Conservation (phyloP, 2,797 vertebrate genomes). For the Anguilla megastoma region DNA sequence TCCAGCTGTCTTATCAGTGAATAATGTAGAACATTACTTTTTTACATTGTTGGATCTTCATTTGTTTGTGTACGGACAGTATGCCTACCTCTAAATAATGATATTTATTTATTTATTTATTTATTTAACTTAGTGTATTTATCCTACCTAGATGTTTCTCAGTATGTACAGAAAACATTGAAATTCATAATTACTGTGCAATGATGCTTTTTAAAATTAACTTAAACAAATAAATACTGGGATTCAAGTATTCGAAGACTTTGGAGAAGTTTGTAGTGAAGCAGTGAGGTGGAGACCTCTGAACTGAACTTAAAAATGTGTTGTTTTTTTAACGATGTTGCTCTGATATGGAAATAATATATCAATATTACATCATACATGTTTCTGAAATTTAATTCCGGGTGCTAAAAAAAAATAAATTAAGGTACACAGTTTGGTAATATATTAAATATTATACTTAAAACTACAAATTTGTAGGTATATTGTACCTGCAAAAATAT, state of each 20-base stretch:
- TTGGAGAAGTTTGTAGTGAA: neutral
- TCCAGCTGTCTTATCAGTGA: neutral
- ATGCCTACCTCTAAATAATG: neutral
- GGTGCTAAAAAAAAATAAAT: neutral
- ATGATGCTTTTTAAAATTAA: no score
- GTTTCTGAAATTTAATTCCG: neutral
- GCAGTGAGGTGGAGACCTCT: neutral
- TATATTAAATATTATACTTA: neutral
- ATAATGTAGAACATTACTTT: neutral
- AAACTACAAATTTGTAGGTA: neutral
- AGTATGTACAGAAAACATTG: no score
- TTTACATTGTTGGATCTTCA: neutral
- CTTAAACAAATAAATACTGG: no score
- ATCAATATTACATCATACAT: neutral
- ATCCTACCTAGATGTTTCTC: neutral
- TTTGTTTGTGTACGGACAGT: neutral
- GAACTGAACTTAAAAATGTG: neutral
- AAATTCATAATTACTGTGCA: no score
- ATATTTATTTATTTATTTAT: neutral
- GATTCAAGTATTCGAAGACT: no score
- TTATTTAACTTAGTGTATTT: neutral
- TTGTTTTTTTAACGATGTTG: neutral
- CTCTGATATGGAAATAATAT: neutral
- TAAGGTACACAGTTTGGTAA: neutral
- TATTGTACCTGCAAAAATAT: neutral